A percentile compares a stretch with the other conserved stretches of the same genome.
phyloP scores from a whole-genome alignment of 2,113 vertebrate genomes.

The Hoplias malabaricus region DNA sequence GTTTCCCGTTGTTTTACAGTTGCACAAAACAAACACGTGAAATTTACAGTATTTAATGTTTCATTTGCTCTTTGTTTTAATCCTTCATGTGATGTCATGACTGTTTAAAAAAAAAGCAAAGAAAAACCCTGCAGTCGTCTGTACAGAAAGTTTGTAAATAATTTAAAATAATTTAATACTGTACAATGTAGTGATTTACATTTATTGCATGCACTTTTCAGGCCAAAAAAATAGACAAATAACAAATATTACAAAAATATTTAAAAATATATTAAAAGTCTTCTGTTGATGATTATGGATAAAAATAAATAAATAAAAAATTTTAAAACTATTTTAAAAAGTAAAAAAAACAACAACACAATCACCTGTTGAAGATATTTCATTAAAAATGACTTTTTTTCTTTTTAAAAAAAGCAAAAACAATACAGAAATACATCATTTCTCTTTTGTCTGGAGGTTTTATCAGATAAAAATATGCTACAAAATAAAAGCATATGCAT shows the following conservation, averaged over 20 bases:
- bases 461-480: not conserved
- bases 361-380: no score
- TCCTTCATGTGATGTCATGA: slow-evolving; percentile 58
- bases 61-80: slow-evolving; percentile 19
- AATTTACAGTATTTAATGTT: slow-evolving; percentile 26
- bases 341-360: not conserved
- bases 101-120: no score
- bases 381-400: not conserved
- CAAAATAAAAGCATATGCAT: not conserved
- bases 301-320: slow-evolving; percentile 52
- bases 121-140: slow-evolving; percentile 62
- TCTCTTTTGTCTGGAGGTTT: not conserved
- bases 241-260: slow-evolving; percentile 75
- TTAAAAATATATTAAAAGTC: no score
- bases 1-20: slow-evolving; percentile 24
- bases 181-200: slow-evolving; percentile 84
- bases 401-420: not conserved
- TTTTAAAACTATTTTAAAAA: slow-evolving; percentile 48
- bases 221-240: slow-evolving; percentile 80
- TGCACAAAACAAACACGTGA: not conserved
- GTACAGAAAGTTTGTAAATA: slow-evolving; percentile 89
- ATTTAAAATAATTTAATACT: slow-evolving; percentile 91
- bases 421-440: not conserved
- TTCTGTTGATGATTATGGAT: slow-evolving; percentile 81
- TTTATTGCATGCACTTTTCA: slow-evolving; percentile 92